Conservation (phyloP, 2,797 vertebrate species). For the Botia almorhae region DNA sequence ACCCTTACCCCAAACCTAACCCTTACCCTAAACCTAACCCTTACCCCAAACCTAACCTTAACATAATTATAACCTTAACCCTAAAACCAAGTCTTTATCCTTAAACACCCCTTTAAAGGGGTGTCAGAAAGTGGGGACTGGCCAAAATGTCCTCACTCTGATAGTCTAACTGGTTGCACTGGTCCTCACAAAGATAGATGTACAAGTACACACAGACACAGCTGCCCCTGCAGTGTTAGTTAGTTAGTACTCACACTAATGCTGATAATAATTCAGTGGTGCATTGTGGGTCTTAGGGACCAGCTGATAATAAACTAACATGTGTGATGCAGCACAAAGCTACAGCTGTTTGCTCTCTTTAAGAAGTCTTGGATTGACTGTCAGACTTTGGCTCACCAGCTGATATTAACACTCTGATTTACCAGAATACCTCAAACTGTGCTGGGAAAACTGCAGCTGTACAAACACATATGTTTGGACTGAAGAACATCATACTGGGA, state of each 20-base stretch:
- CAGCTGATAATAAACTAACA: slow-evolving; percentile 16
- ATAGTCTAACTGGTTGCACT: too few species aligned
- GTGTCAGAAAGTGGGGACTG: too few species aligned
- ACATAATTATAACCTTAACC: too few species aligned
- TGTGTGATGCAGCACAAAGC: not conserved
- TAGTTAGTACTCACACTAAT: not conserved
- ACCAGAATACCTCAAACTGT: slow-evolving; percentile 29
- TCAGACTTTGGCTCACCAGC: slow-evolving; percentile 36
- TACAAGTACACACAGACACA: slow-evolving; percentile 36
- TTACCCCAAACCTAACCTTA: too few species aligned
- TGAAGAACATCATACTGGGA: slow-evolving; percentile 40
- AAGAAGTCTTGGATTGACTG: slow-evolving; percentile 42
- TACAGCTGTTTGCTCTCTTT: slow-evolving; percentile 46
- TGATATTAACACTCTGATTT: slow-evolving; percentile 25
- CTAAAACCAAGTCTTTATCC: too few species aligned
- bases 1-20: too few species aligned
- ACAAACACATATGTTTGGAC: slow-evolving; percentile 43
- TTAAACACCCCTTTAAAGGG: too few species aligned
- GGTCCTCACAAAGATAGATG: not conserved
- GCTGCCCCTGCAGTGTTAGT: not conserved
- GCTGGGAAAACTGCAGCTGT: slow-evolving; percentile 50
- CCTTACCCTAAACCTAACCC: too few species aligned
- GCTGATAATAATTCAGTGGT: not conserved
- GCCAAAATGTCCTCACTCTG: too few species aligned
- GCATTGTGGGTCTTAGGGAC: not conserved